phyloP scores from a whole-genome alignment of 2,797 vertebrate species.

The Tapera naevia region DNA sequence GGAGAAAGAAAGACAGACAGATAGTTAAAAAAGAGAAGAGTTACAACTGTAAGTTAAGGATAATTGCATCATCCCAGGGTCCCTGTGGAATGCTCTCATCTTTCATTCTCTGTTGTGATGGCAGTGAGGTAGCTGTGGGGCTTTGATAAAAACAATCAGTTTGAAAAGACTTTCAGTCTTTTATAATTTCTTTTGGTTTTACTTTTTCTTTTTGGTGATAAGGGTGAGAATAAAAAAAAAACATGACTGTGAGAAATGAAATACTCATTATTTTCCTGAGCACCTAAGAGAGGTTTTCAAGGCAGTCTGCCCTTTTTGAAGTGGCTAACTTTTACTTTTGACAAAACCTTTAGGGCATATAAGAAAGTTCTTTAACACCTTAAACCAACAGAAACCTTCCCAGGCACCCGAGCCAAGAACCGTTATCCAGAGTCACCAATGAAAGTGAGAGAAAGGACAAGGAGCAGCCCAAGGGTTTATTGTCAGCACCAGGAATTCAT shows the following conservation, averaged over 20 bases:
- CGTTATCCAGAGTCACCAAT: neutral
- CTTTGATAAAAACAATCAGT: neutral
- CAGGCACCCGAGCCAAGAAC: neutral
- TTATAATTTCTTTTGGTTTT: neutral
- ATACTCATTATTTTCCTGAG: neutral
- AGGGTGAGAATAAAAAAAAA: neutral
- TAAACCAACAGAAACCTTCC: neutral
- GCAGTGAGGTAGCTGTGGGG: neutral
- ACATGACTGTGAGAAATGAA: neutral
- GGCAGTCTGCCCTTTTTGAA: neutral
- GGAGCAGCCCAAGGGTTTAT: neutral
- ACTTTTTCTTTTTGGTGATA: neutral
- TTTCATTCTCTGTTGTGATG: neutral
- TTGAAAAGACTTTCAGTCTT: neutral
- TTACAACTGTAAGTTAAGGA: neutral
- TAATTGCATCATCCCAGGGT: neutral
- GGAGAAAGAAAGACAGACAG: neutral
- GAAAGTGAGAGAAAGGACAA: neutral
- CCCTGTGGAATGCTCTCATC: neutral
- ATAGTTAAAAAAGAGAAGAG: neutral
- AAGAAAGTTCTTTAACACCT: neutral
- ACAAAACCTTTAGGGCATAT: neutral
- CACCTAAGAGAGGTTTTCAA: neutral
- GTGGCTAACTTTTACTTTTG: slow-evolving; percentile 24
- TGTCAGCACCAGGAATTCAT: neutral